Conservation (phyloP, 2,888 invertebrate species). For the Lasioglossum figueresi region DNA sequence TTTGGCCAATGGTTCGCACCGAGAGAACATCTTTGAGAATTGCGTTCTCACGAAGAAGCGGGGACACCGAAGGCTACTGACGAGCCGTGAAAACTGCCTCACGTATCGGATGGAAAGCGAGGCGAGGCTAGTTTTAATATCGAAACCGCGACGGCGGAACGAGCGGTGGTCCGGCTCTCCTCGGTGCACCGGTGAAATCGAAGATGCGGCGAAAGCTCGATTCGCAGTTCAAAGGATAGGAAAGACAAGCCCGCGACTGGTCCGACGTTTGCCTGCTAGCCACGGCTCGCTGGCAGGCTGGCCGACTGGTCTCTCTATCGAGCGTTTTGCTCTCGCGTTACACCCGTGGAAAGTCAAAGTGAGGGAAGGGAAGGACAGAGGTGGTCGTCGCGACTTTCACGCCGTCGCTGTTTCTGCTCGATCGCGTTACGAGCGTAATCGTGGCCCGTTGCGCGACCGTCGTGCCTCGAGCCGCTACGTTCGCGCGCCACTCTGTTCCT, state of each 20-base stretch:
- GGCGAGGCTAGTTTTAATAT: not conserved
- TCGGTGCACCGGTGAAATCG: slow-evolving; percentile 44
- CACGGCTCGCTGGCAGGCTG: not conserved
- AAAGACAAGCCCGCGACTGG: not conserved
- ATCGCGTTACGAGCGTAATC: slow-evolving; percentile 65
- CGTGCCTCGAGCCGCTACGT: not conserved
- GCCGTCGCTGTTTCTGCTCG: slow-evolving; percentile 62
- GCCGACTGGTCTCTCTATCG: slow-evolving; percentile 20
- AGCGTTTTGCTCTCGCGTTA: slow-evolving; percentile 53
- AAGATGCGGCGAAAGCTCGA: slow-evolving; percentile 53
- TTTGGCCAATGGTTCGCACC: no score
- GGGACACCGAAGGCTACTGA: not conserved
- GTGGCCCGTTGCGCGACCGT: slow-evolving; percentile 30
- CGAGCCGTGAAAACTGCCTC: slow-evolving; percentile 8
- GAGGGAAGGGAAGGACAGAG: slow-evolving; percentile 35
- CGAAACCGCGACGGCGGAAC: slow-evolving; percentile 18
- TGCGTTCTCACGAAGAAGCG: not conserved
- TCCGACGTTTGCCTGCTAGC: not conserved
- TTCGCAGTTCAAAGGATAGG: slow-evolving; percentile 54
- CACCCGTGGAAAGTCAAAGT: slow-evolving; percentile 61
- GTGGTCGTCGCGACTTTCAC: slow-evolving; percentile 61
- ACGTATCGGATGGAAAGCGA: not conserved
- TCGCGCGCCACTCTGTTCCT: not conserved
- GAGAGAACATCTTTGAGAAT: no score
- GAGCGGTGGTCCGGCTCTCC: not conserved